These are phyloP conservation scores for Cryptotermes secundus DNA, from an alignment of 1,140 invertebrate species.

Conservation along the genomic window DNA sequence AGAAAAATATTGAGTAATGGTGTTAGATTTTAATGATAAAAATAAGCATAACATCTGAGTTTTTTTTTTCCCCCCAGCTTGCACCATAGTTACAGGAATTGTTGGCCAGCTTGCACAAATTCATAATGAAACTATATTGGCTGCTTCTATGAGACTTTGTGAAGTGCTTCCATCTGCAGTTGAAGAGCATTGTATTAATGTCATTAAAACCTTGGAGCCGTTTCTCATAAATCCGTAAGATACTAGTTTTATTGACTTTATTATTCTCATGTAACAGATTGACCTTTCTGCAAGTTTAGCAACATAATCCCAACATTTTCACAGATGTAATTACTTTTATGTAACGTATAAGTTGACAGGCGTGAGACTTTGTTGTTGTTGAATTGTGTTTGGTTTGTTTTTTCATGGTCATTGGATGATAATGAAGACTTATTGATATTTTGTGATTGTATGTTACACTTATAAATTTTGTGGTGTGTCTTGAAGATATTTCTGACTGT, in stretches of 20 bases:
- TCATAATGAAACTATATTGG: slow-evolving; percentile 43
- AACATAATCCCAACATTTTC: no score
- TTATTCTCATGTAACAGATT: no score
- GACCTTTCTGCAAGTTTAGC: no score
- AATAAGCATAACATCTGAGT: neutral
- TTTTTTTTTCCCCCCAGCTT: slow-evolving; percentile 39
- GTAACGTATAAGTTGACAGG: no score
- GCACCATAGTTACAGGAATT: slow-evolving; percentile 44
- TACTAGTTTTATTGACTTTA: neutral
- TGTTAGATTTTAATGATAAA: neutral
- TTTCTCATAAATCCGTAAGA: slow-evolving; percentile 29
- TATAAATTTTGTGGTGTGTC: no score
- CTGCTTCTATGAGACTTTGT: slow-evolving; percentile 42
- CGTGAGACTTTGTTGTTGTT: no score
- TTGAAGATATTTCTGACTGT: no score
- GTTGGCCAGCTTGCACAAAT: slow-evolving; percentile 43
- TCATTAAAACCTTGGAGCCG: slow-evolving; percentile 29
- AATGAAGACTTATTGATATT: no score
- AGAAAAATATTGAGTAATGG: neutral
- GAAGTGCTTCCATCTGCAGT: slow-evolving; percentile 38
- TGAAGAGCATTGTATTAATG: neutral
- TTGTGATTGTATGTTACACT: no score
- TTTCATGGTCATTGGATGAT: no score
- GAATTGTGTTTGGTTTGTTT: no score
- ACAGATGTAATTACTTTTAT: no score